A percentile compares a stretch with the other conserved stretches of the same genome.
Conservation (phyloP, 2,113 vertebrate species). For the Halichoerus grypus region DNA sequence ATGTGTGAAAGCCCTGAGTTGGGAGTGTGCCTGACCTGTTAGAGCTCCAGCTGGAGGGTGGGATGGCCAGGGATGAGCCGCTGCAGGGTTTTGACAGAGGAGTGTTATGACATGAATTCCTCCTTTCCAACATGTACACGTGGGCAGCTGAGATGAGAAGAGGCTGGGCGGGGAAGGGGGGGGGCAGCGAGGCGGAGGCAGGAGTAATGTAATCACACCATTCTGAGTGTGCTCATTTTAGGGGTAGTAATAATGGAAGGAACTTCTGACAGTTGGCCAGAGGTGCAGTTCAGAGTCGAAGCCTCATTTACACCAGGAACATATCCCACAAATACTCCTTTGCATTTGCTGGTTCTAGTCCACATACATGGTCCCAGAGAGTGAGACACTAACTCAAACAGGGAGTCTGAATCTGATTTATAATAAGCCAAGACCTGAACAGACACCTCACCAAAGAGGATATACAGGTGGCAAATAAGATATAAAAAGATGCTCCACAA, state of each 20-base stretch:
- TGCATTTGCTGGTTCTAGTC: neutral
- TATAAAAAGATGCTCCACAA: neutral
- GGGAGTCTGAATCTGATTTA: neutral
- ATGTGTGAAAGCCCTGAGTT: neutral
- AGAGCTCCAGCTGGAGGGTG: neutral
- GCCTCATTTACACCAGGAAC: neutral
- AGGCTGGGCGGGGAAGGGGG: neutral
- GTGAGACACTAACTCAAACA: neutral
- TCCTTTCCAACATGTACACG: neutral
- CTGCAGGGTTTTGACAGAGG: neutral
- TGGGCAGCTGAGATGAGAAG: neutral
- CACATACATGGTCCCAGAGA: neutral
- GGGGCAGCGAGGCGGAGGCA: neutral
- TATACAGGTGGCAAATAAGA: neutral
- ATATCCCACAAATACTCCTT: neutral
- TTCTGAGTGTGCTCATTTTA: neutral
- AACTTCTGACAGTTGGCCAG: neutral
- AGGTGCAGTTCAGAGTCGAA: neutral
- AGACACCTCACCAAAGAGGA: conserved; percentile 5
- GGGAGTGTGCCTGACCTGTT: neutral
- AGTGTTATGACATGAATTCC: neutral
- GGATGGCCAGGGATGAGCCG: neutral
- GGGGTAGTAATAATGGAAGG: neutral
- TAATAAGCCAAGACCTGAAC: neutral
- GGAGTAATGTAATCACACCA: neutral